A percentile compares a stretch with the other conserved stretches of the same genome.
These are phyloP conservation scores for Diadegma fenestrale DNA, from an alignment of 2,888 invertebrate species.

Conservation along the genomic window DNA sequence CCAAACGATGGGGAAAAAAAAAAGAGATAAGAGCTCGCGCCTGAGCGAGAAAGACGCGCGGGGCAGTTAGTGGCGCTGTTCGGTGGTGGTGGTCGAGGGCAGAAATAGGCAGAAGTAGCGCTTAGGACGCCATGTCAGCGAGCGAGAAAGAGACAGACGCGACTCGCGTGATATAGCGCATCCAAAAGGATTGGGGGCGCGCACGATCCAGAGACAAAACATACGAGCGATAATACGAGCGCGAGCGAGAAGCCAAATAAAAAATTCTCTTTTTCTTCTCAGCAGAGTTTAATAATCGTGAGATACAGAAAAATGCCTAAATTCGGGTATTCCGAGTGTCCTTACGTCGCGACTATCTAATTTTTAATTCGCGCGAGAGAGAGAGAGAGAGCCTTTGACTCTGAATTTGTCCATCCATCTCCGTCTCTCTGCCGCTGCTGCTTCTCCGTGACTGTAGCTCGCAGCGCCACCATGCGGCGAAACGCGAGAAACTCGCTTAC, in stretches of 20 bases:
- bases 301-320: constrained; percentile 57
- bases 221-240: constrained; percentile 16
- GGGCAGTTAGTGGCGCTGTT: constrained; percentile 61
- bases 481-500: constrained; percentile 81
- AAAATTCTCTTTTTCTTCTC: not conserved
- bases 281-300: constrained; percentile 11
- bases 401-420: constrained; percentile 20
- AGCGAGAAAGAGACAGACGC: constrained; percentile 73
- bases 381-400: constrained; percentile 21
- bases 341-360: constrained; percentile 54
- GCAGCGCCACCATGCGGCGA: constrained; percentile 81
- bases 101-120: constrained; percentile 61
- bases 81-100: constrained; percentile 60
- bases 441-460: constrained; percentile 25
- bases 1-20: not conserved
- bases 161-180: not conserved
- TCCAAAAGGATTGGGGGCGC: constrained; percentile 65
- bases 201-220: constrained; percentile 12
- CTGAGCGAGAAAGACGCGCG: constrained; percentile 22
- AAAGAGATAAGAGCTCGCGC: constrained; percentile 51
- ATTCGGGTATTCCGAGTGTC: constrained; percentile 62
- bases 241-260: constrained; percentile 59
- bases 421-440: constrained; percentile 54
- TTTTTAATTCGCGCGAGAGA: constrained; percentile 6
- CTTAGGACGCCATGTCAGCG: constrained; percentile 85